Evolutionary conservation across 1,140 invertebrate genomes (phyloP), one percentile per base, ranked within the genome.

Genomic region (Drosophila pruinosa): DNA sequence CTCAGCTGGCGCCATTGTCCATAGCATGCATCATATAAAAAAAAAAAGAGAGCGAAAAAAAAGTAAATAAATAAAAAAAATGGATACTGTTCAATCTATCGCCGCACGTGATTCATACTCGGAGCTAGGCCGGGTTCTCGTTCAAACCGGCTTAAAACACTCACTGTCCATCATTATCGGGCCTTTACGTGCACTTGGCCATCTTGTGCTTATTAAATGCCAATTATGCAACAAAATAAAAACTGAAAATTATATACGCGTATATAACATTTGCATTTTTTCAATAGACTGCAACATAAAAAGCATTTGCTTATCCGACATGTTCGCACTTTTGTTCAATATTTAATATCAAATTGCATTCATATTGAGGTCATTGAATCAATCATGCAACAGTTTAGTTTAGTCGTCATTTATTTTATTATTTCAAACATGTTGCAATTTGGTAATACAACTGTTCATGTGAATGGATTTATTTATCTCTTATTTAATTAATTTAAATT

Each of bases 101-200:
- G 50, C 3, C 41, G 67, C 59, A 70, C 67, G 67, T 70, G 43
- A 64, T 31, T 28, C 48, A 64, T 10, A 54, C 28, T 39, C 39
- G 15, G n/a, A n/a, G 24, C 64, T 34, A 24, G 15, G 5, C 52
- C 41, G 43, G 57, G 57, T 19, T 45, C 26, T 45, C 56, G 28
- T 6, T 22, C 21, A 15, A 17, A 31, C 17, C 65, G 59, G 50
- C 39, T 41, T 41, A 39, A 39, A 36, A 28, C 34, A 39, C 14
- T 54, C 12, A 43, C 48, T 41, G 28, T 31, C 36, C 6, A 17
- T 15, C 6, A 17, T 15, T 52, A 62, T 62, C 59, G 24, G 5
- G 2, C 14, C 31, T 2, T 26, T 62, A 62, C 59, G 59, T 62
- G 59, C 59, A 52, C 17, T 50, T 48, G 36, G n/a, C 14, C 34